phyloP scores from a whole-genome alignment of 2,888 invertebrate species.

The Eupithecia subumbrata region DNA sequence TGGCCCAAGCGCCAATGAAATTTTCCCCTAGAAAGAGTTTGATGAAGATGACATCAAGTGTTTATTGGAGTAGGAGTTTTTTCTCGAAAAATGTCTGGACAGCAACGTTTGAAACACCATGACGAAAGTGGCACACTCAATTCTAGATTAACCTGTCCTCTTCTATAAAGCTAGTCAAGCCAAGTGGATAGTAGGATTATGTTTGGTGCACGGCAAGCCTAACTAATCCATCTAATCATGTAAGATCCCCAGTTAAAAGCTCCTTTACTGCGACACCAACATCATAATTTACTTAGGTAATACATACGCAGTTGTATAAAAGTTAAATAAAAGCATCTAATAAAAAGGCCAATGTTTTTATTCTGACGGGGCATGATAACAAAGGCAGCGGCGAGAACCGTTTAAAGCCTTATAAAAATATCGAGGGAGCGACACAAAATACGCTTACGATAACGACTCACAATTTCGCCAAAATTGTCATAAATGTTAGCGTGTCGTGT shows the following conservation, averaged over 20 bases:
- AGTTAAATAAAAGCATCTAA: constrained; percentile 18
- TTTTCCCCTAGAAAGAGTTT: too few species aligned
- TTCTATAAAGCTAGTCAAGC: neutral
- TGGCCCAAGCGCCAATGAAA: too few species aligned
- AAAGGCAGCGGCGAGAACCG: constrained; percentile 40
- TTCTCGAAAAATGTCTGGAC: too few species aligned
- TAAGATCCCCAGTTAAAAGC: constrained; percentile 4
- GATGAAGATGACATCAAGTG: too few species aligned
- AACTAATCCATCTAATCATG: constrained; percentile 3
- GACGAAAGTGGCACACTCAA: neutral
- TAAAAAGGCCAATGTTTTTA: constrained; percentile 32
- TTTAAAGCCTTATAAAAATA: constrained; percentile 44
- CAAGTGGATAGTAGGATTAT: neutral
- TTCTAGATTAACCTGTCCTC: neutral
- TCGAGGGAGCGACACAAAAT: constrained; percentile 38
- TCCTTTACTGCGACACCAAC: constrained; percentile 6
- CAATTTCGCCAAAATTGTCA: constrained; percentile 36
- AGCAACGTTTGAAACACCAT: neutral
- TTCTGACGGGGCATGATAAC: constrained; percentile 38
- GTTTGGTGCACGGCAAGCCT: neutral
- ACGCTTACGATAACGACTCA: constrained; percentile 38
- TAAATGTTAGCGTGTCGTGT: constrained; percentile 34
- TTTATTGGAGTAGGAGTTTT: too few species aligned
- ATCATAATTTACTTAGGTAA: constrained; percentile 8
- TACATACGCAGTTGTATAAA: constrained; percentile 3